Conservation (phyloP, 1,140 invertebrate genomes). For the Drosophila arizonae region DNA sequence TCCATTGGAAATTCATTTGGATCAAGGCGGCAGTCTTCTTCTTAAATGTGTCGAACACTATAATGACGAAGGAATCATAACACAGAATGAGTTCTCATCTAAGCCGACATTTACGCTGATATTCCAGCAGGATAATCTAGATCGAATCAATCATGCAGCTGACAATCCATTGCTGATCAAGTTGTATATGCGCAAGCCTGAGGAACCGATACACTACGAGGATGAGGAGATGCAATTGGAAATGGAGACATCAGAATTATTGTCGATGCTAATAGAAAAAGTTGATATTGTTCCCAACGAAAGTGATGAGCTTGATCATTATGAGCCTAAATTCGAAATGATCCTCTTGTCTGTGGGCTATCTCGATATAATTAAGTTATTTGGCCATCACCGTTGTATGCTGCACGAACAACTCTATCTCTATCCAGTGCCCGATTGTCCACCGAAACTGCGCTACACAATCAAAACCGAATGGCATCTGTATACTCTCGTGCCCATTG, state of each 20-base stretch:
- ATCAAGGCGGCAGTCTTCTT: constrained; percentile 36
- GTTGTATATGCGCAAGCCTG: constrained; percentile 43
- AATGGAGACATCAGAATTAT: not conserved
- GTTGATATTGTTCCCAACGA: not conserved
- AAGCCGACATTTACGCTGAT: constrained; percentile 67
- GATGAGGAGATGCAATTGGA: constrained; percentile 2
- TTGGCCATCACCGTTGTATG: constrained; percentile 57
- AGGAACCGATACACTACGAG: not conserved
- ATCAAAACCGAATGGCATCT: constrained; percentile 63
- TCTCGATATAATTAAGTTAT: constrained; percentile 69
- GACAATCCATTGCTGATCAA: constrained; percentile 66
- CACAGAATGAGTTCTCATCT: constrained; percentile 28
- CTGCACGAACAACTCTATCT: constrained; percentile 40
- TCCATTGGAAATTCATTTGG: constrained; percentile 44
- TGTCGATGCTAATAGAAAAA: not conserved
- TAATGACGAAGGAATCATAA: constrained; percentile 53
- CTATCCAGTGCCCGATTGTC: constrained; percentile 56
- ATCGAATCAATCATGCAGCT: constrained; percentile 60
- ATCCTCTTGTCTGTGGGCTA: constrained; percentile 52
- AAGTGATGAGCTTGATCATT: not conserved
- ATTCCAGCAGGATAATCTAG: constrained; percentile 66
- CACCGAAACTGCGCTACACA: constrained; percentile 38
- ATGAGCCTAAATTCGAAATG: constrained; percentile 10
- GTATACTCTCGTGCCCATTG: constrained; percentile 68
- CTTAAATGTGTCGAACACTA: constrained; percentile 62